Evolutionary conservation across 1,140 invertebrate genomes (phyloP), one percentile per base, ranked within the genome.

Genomic region (Trachelipus rathkii): DNA sequence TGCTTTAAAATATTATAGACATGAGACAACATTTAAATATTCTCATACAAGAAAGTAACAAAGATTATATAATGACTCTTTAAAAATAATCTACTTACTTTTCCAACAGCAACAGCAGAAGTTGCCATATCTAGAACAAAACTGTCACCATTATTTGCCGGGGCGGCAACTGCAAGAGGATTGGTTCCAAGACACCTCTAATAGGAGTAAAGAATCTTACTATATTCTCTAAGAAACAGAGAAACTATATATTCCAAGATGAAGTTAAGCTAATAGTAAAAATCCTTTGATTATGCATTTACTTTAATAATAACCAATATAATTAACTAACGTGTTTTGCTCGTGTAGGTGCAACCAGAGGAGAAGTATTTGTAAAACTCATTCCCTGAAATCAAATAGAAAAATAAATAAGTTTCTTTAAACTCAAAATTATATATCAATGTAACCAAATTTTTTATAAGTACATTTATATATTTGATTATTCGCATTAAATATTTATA

Each of bases 91-190:
- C 50, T 8, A 60, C 77, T 77, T 68, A 78, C 79, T 86, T 93
- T 94, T 79, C 93, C 92, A 72, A 92, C 86, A 33, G 92, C 91
- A 0, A 95, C 95, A 0, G 93, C 89, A 0, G 94, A 93, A 0
- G 95, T 96, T 0, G 96, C 95, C 95, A 97, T 97, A 83, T 98
- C 96, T 44, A 98, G 84, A 0, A 95, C 89, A 85, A 96, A 97
- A 68, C 88, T 86, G 82, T 96, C 94, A 0, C 88, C 89, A 60
- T 89, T 84, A 13, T 85, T 84, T 0, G 89, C 91, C 0, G 90
- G 90, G 15, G 95, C 95, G 0, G 91, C 94, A 0, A 96, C 83
- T 0, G 91, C 88, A 8, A 97, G 77, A 0, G 95, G 95, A 86
- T 97, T 98, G 0, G 95, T 96, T n/a, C 95, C 95, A 0, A 97